Conservation (phyloP, 2,888 invertebrate genomes). For the Nematopogon swammerdamellus region DNA sequence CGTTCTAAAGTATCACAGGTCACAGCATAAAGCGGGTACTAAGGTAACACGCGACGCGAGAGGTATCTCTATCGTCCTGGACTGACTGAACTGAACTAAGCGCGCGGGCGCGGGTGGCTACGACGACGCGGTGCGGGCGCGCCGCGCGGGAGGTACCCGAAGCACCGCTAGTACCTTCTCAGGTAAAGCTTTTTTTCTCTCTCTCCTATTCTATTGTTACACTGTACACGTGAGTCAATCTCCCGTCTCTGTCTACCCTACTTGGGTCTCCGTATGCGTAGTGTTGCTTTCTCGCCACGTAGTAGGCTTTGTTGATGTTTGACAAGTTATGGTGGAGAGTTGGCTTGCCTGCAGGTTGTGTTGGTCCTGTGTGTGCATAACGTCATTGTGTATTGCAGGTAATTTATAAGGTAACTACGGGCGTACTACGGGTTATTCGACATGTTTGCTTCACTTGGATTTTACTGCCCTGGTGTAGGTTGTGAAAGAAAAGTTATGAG, state of each 20-base stretch:
- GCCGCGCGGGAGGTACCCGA: too few species aligned
- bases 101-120: neutral
- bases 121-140: too few species aligned
- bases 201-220: constrained; percentile 52
- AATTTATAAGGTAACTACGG: neutral
- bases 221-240: constrained; percentile 38
- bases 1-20: too few species aligned
- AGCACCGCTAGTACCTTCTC: constrained; percentile 26
- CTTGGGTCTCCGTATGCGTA: constrained; percentile 8
- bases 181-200: constrained; percentile 46
- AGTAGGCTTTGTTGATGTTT: neutral
- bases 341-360: neutral
- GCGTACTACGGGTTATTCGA: neutral
- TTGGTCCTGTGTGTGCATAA: neutral
- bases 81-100: neutral
- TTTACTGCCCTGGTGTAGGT: too few species aligned
- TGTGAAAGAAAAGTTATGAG: too few species aligned
- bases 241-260: constrained; percentile 28
- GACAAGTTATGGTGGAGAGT: neutral
- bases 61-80: too few species aligned
- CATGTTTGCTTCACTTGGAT: neutral
- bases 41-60: too few species aligned
- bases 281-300: neutral
- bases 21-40: too few species aligned
- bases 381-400: neutral